These are phyloP conservation scores for Bacillus rossius DNA, from an alignment of 1,140 invertebrate species.

Conservation along the genomic window DNA sequence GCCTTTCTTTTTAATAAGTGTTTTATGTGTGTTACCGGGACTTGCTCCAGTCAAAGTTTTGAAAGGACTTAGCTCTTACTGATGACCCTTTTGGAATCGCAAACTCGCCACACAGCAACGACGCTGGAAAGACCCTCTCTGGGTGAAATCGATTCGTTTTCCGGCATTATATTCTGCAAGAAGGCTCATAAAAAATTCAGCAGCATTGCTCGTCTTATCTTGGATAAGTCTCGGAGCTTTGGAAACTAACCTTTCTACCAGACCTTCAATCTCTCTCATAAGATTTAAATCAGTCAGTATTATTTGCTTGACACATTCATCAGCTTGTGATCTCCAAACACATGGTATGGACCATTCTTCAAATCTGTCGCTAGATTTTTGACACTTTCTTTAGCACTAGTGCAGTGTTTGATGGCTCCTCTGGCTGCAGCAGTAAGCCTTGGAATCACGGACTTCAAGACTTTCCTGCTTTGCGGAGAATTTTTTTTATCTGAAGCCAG, in stretches of 20 bases:
- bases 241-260: no score
- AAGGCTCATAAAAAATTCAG: slow-evolving; percentile 1
- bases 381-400: no score
- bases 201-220: neutral
- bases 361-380: neutral
- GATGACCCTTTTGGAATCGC: neutral
- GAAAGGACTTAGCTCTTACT: neutral
- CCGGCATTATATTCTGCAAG: neutral
- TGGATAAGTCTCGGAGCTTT: neutral
- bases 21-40: neutral
- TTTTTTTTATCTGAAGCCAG: neutral
- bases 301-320: no score
- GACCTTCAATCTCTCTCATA: no score
- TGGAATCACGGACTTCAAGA: neutral
- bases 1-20: neutral
- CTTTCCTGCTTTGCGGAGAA: neutral
- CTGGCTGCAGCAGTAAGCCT: slow-evolving; percentile 3
- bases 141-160: neutral
- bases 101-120: neutral
- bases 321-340: slow-evolving; percentile 8
- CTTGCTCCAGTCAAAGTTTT: neutral
- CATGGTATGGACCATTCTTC: neutral
- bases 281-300: no score
- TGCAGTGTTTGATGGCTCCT: neutral
- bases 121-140: neutral